Evolutionary conservation across 2,888 invertebrate species (phyloP).

Genomic region (Cryptocheilus praepositus): DNA sequence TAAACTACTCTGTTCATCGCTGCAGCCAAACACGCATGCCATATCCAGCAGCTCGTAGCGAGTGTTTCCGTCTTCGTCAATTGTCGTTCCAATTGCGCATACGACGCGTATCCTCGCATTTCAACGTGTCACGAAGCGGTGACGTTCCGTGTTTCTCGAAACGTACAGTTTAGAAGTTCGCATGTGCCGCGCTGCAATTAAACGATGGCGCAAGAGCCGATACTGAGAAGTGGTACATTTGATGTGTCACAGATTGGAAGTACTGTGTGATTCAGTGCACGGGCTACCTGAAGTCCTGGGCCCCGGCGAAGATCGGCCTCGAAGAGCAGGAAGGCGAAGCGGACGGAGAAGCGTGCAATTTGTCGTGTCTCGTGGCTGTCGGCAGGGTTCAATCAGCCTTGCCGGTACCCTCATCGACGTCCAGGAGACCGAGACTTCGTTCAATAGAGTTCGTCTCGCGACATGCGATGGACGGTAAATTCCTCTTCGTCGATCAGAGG

Average conservation of each 20-base stretch:
- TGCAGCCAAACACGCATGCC: no score
- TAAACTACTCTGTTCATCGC: no score
- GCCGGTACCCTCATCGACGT: slow-evolving; percentile 52
- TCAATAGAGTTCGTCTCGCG: slow-evolving; percentile 88
- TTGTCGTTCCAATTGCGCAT: no score
- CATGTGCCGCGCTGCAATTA: no score
- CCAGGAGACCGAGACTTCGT: slow-evolving; percentile 76
- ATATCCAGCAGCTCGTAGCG: no score
- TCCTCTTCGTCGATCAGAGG: slow-evolving; percentile 95
- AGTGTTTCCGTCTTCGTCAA: no score
- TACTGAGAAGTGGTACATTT: background rate
- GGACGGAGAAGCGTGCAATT: slow-evolving; percentile 80
- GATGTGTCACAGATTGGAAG: slow-evolving; percentile 80
- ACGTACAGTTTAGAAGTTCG: no score
- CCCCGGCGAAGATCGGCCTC: slow-evolving; percentile 84
- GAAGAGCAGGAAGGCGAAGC: slow-evolving; percentile 82
- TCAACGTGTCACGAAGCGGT: no score
- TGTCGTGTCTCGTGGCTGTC: slow-evolving; percentile 93
- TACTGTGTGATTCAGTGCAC: slow-evolving; percentile 94
- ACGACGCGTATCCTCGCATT: no score
- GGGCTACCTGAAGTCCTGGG: slow-evolving; percentile 95
- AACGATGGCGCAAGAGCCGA: background rate
- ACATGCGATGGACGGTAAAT: slow-evolving; percentile 93
- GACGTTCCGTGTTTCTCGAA: no score
- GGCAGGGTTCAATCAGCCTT: slow-evolving; percentile 82